Percentiles rank a stretch among this genome's conserved stretches.
Evolutionary conservation across 2,888 invertebrate species (phyloP).

Genomic region (Spodoptera littoralis): DNA sequence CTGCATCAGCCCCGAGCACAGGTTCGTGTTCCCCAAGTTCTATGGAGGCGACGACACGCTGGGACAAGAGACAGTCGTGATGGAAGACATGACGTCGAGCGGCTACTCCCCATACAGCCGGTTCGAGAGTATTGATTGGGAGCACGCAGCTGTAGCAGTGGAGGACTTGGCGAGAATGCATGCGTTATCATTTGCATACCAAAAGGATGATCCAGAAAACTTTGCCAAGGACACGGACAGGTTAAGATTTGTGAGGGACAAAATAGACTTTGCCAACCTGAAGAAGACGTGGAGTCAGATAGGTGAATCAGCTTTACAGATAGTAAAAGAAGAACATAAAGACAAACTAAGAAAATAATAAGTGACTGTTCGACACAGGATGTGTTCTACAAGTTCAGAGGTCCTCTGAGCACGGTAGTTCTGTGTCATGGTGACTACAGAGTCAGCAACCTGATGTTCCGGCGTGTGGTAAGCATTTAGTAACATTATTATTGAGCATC

Average conservation of each 20-base stretch:
- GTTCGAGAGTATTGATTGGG: conserved; percentile 66
- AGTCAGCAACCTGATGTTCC: conserved; percentile 65
- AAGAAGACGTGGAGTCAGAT: conserved; percentile 48
- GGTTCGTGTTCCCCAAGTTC: conserved; percentile 63
- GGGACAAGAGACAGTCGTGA: conserved; percentile 66
- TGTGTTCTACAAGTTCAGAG: conserved; percentile 50
- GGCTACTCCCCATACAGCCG: conserved; percentile 64
- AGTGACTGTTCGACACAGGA: conserved; percentile 7
- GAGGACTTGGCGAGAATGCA: conserved; percentile 72
- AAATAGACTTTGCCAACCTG: conserved; percentile 13
- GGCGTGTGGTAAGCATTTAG: conserved; percentile 40
- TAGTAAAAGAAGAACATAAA: conserved; percentile 57
- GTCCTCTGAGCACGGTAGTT: conserved; percentile 56
- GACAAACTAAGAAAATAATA: conserved; percentile 56
- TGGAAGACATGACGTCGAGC: conserved; percentile 68
- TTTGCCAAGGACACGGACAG: conserved; percentile 47
- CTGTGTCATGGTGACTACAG: conserved; percentile 68
- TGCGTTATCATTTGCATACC: conserved; percentile 74
- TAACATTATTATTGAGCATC: background rate
- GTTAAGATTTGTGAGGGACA: conserved; percentile 34
- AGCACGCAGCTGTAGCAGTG: conserved; percentile 65
- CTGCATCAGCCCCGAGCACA: conserved; percentile 53
- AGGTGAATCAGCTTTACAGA: conserved; percentile 46
- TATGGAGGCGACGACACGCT: conserved; percentile 58
- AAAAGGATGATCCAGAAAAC: conserved; percentile 67